Evolutionary conservation across 1,140 invertebrate species (phyloP), one percentile per base, ranked within the genome.

Genomic region (Camponotus vicinus): DNA sequence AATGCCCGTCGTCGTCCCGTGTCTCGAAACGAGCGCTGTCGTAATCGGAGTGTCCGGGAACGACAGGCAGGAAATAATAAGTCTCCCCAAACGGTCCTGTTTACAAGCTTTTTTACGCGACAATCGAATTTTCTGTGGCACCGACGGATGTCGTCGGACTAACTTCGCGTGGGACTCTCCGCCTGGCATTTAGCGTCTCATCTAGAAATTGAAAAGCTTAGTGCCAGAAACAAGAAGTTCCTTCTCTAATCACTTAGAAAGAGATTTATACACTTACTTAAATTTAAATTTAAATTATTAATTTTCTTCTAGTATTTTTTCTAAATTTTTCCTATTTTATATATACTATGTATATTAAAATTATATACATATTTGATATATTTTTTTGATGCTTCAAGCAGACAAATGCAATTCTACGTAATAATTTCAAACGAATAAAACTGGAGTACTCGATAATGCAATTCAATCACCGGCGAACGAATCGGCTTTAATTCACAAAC

Each of bases 21-120:
- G 52, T 59, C 37, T 40, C 67, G 42, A 45, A 82, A 82, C 40
- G 52, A 82, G 37, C 79, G 55, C 32, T 66, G 71, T 77, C 59
- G 80, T 64, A 71, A 86, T 71, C 86, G 3, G 13, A 45, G 57
- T 63, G 34, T 69, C 45, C 27, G 77, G 37, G 49, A 52, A 70
- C 63, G 15, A 32, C 21, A 15, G 27, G 18, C 73, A 59, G 45
- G 85, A 88, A 88, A 75, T 45, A 55, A 70, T 80, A 73, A 73
- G 85, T 82, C 52, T 64, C 64, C 37, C 5, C 40, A 42, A 77
- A 87, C 70, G 27, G 21, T 27, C 15, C 45, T 86, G 69, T 88
- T 88, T 88, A 85, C 87, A 73, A 66, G 79, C 49, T 32, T 59
- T 59, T 78, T 88, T 73, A 52, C 86, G 52, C 42, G 70, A 15